Percentiles rank a stretch among this genome's conserved stretches.
phyloP scores from a whole-genome alignment of 1,140 invertebrate genomes.

The Littorina saxatilis region DNA sequence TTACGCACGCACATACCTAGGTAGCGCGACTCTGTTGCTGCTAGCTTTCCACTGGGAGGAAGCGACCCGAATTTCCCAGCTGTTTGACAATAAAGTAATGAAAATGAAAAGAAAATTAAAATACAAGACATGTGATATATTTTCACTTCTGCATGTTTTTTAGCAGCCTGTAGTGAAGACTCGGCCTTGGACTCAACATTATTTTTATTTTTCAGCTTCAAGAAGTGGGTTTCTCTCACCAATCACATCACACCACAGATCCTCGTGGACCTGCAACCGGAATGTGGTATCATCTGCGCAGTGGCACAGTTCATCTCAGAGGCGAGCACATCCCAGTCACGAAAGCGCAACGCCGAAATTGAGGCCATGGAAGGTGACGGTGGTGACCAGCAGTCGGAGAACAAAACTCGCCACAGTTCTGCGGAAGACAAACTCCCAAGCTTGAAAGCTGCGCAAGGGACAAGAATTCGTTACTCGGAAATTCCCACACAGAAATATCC shows the following conservation, averaged over 20 bases:
- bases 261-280: slow-evolving; percentile 78
- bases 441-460: slow-evolving; percentile 86
- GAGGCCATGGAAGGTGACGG: slow-evolving; percentile 25
- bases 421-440: slow-evolving; percentile 81
- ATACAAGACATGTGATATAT: too few relatives aligned
- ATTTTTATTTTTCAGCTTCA: slow-evolving; percentile 80
- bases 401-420: neutral
- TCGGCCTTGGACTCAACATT: too few relatives aligned
- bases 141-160: too few relatives aligned
- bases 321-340: slow-evolving; percentile 63
- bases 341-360: slow-evolving; percentile 45
- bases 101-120: too few relatives aligned
- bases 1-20: too few relatives aligned
- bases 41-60: too few relatives aligned
- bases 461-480: slow-evolving; percentile 86
- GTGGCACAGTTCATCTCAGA: slow-evolving; percentile 72
- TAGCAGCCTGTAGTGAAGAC: too few relatives aligned
- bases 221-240: slow-evolving; percentile 90
- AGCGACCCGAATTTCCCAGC: too few relatives aligned
- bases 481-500: slow-evolving; percentile 87
- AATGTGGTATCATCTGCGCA: slow-evolving; percentile 76
- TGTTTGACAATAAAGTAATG: too few relatives aligned
- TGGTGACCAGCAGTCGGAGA: neutral
- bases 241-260: slow-evolving; percentile 82
- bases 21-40: too few relatives aligned